Percentiles rank a stretch among this genome's conserved stretches.
phyloP scores from a whole-genome alignment of 2,797 vertebrate species.

The Catamblyrhynchus diadema region DNA sequence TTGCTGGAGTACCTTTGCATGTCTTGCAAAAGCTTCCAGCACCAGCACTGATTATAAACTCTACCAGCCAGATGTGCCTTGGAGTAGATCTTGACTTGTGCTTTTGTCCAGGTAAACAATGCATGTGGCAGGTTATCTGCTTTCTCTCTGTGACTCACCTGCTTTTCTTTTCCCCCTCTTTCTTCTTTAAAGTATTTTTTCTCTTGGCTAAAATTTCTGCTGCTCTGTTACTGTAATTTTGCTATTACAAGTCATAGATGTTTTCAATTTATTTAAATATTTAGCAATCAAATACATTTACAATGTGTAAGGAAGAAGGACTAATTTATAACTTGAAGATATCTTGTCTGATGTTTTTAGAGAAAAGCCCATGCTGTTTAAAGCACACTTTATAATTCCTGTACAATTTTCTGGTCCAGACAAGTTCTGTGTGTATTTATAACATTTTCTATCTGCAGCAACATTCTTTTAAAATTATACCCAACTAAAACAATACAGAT shows the following conservation, averaged over 20 bases:
- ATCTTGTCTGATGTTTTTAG: neutral
- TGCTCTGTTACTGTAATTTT: neutral
- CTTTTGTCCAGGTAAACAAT: neutral
- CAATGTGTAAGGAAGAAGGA: neutral
- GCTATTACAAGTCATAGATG: neutral
- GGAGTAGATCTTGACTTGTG: neutral
- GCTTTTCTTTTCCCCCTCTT: neutral
- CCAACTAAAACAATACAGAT: neutral
- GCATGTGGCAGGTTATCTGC: neutral
- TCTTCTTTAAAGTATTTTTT: neutral
- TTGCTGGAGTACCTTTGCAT: neutral
- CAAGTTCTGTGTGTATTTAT: neutral
- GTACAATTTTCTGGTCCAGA: neutral
- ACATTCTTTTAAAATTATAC: neutral
- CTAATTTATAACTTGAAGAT: neutral
- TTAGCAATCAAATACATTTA: neutral
- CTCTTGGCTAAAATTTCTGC: neutral
- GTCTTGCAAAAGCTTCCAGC: neutral
- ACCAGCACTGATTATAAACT: neutral
- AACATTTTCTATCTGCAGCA: neutral
- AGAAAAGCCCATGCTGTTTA: neutral
- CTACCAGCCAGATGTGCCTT: neutral
- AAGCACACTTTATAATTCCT: neutral
- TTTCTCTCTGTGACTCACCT: neutral
- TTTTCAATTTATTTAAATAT: neutral